Base-by-base conservation (phyloP, 2,113 vertebrate genomes). In the Brachionichthys hirsutus region DNA sequence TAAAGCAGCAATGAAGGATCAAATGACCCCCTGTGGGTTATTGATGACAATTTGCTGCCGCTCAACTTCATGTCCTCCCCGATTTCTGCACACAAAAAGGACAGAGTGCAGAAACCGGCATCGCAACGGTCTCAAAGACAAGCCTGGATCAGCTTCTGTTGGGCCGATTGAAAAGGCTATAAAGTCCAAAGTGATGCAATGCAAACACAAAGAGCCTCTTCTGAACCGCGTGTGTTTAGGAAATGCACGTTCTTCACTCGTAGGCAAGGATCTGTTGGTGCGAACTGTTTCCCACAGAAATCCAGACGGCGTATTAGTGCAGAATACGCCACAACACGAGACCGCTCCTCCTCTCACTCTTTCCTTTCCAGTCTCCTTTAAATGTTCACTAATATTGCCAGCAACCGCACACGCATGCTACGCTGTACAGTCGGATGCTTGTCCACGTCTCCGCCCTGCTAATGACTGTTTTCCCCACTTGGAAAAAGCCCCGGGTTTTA, bases 331-430 rank as follows among this genome's bases (percentile, higher is more conserved):
- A 0, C 35, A 62, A 24, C 12, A 61, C 56, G 59, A 52, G 55
- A 48, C 4, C 16, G 12, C 54, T 62, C 48, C 40, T 68, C 52
- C 53, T 57, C 61, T 57, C 59, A 69, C 62, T 62, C 41, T 62
- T 65, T 71, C 55, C 43, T 22, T 41, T 61, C 55, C 52, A 13
- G 20, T 45, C 45, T 55, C 19, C 65, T 44, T 62, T 19, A 68
- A 67, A 64, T 47, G n/a, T 54, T 53, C 4, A 0, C 40, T 13
- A n/a, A 46, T 22, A 9, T 50, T 48, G 54, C 56, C 48, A 63
- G 24, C 38, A 63, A 54, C 17, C 35, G 47, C 54, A 54, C 4
- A 12, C 18, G 18, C 58, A 30, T 17, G 18, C 20, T n/a, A 53
- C 54, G 19, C 42, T 52, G 13, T 5, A 48, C 58, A 36, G 54